Evolutionary conservation across 2,888 invertebrate species (phyloP).

Genomic region (Tupiocoris notatus): DNA sequence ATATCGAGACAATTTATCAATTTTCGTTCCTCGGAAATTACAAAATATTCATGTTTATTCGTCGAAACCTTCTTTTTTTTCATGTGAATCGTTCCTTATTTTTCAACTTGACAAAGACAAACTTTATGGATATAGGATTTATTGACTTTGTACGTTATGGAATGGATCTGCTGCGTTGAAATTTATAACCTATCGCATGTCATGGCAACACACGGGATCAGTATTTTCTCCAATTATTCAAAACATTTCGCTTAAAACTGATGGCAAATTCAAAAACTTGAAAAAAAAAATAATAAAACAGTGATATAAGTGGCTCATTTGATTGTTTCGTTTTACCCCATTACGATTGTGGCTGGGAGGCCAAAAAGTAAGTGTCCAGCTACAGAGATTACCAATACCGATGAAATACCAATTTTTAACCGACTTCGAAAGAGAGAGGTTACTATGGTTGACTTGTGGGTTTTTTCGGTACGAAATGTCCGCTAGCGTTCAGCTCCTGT

Average conservation of each 20-base stretch:
- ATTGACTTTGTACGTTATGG: conserved; percentile 3
- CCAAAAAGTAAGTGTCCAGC: too few species aligned
- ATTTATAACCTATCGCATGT: background rate
- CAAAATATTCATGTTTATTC: background rate
- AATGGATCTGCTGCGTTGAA: conserved; percentile 17
- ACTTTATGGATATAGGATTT: too few species aligned
- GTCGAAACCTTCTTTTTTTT: background rate
- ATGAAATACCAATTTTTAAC: too few species aligned
- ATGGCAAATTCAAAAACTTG: conserved; percentile 21
- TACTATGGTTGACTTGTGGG: too few species aligned
- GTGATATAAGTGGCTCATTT: conserved; percentile 36
- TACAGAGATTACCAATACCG: too few species aligned
- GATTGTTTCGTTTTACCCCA: background rate
- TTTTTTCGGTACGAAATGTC: too few species aligned
- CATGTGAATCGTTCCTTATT: background rate
- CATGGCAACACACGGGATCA: conserved; percentile 33
- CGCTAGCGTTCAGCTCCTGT: too few species aligned
- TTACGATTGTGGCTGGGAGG: too few species aligned
- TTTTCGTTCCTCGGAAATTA: background rate
- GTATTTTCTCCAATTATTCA: conserved; percentile 25
- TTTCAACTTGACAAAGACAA: background rate
- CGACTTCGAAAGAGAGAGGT: too few species aligned
- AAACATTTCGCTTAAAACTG: conserved; percentile 27
- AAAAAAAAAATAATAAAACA: conserved; percentile 31
- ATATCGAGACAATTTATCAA: background rate